Percentiles rank a stretch among this genome's conserved stretches.
These are phyloP conservation scores for Protodeltote pygarga DNA, from an alignment of 2,888 invertebrate genomes.

Conservation along the genomic window DNA sequence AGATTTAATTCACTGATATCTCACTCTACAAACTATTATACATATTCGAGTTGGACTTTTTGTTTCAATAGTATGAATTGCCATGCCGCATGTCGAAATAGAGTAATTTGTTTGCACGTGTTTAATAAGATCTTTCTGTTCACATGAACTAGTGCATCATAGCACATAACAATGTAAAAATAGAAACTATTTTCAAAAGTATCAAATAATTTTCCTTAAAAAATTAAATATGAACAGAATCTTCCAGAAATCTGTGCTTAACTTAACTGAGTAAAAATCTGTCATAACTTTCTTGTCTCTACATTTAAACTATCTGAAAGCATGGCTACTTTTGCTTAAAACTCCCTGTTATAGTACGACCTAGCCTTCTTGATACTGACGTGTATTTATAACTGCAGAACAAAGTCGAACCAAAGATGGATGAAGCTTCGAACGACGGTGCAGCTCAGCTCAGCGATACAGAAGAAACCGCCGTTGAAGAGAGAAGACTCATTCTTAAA, in stretches of 20 bases:
- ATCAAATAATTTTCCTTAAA: conserved; percentile 30
- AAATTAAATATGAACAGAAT: conserved; percentile 49
- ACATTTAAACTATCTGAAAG: conserved; percentile 56
- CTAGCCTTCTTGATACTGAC: conserved; percentile 34
- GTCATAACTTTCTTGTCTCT: conserved; percentile 49
- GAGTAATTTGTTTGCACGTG: conserved; percentile 79
- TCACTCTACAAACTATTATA: conserved; percentile 74
- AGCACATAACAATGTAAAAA: conserved; percentile 38
- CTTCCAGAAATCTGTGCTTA: conserved; percentile 44
- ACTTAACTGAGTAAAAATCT: conserved; percentile 29
- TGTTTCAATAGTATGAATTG: conserved; percentile 71
- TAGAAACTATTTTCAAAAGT: conserved; percentile 45
- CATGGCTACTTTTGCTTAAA: conserved; percentile 68
- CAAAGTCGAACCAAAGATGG: conserved; percentile 98
- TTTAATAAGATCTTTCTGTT: conserved; percentile 61
- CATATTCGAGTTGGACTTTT: conserved; percentile 59
- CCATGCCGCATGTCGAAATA: conserved; percentile 81
- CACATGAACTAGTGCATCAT: conserved; percentile 59
- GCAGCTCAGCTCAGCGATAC: conserved; percentile 95
- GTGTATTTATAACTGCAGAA: conserved; percentile 86
- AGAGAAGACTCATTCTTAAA: conserved; percentile 97
- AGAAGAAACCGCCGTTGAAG: conserved; percentile 96
- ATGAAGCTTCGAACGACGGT: conserved; percentile 98
- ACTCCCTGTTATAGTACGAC: conserved; percentile 37
- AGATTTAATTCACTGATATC: conserved; percentile 68